These are phyloP conservation scores for Ailurus styani DNA, from an alignment of 2,113 vertebrate species.

Conservation along the genomic window DNA sequence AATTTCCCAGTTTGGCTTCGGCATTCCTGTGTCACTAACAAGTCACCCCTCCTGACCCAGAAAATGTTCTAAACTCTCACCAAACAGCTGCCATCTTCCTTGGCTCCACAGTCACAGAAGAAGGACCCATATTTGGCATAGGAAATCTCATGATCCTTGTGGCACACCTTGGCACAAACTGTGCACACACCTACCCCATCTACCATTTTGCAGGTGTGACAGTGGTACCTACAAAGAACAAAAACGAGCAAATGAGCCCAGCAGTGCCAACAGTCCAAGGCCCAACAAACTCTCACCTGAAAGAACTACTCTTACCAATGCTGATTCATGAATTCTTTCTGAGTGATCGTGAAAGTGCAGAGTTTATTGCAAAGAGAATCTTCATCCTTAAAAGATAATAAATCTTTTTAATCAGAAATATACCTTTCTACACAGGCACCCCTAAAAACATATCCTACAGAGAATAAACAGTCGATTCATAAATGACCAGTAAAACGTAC, in stretches of 20 bases:
- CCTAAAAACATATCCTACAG: not conserved
- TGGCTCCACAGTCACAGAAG: constrained; percentile 99
- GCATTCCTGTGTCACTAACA: not conserved
- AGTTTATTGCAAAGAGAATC: constrained; percentile 99
- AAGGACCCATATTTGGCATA: constrained; percentile 99
- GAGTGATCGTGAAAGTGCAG: constrained; percentile 98
- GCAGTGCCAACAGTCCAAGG: not conserved
- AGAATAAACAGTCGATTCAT: not conserved
- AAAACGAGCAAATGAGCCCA: constrained; percentile 8
- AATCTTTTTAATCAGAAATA: not conserved
- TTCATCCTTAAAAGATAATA: constrained; percentile 90
- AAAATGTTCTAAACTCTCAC: constrained; percentile 81
- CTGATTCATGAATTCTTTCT: constrained; percentile 99
- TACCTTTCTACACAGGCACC: not conserved
- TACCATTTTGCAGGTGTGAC: constrained; percentile 99
- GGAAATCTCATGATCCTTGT: constrained; percentile 99
- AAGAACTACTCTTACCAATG: constrained; percentile 92
- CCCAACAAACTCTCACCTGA: constrained; percentile 36
- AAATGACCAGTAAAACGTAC: not conserved
- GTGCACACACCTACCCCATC: constrained; percentile 99
- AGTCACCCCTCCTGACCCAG: not conserved
- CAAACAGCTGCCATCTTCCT: constrained; percentile 99
- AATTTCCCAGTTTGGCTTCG: not conserved
- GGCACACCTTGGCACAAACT: constrained; percentile 99
- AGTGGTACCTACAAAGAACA: constrained; percentile 92